A percentile compares a stretch with the other conserved stretches of the same genome.
Conservation (phyloP, 2,797 vertebrate genomes). For the Sebastiscus tertius region DNA sequence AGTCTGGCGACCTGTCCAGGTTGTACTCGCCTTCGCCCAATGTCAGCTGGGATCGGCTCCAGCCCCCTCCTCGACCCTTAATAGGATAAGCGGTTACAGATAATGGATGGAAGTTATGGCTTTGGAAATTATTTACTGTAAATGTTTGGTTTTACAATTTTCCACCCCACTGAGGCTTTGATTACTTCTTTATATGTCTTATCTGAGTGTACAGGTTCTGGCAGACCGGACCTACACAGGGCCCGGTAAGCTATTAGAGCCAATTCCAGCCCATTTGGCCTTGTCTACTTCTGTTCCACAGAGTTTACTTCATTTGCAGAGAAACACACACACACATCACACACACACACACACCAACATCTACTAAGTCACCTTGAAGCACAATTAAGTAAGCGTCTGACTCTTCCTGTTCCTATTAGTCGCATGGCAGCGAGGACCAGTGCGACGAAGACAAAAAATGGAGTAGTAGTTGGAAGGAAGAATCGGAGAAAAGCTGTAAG, state of each 20-base stretch:
- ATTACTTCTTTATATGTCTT: conserved; percentile 52
- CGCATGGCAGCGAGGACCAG: conserved; percentile 27
- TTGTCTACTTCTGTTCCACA: conserved; percentile 67
- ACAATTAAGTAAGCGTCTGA: conserved; percentile 73
- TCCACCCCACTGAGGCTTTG: conserved; percentile 18
- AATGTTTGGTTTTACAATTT: conserved; percentile 32
- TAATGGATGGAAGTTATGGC: neutral
- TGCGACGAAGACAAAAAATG: conserved; percentile 50
- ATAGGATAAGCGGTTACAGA: too few relatives aligned
- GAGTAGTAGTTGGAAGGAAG: conserved; percentile 32
- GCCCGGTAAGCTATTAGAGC: conserved; percentile 68
- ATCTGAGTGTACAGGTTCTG: conserved; percentile 56
- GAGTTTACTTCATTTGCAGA: conserved; percentile 74
- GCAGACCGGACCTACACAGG: conserved; percentile 54
- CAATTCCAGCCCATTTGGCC: conserved; percentile 76
- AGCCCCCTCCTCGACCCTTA: too few relatives aligned
- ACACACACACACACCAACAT: conserved; percentile 31
- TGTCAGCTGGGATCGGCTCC: too few relatives aligned
- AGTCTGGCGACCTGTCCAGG: too few relatives aligned
- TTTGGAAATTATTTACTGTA: neutral
- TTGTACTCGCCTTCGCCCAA: too few relatives aligned
- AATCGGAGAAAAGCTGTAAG: conserved; percentile 51
- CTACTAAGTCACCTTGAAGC: conserved; percentile 74
- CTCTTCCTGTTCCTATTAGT: conserved; percentile 70
- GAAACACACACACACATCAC: conserved; percentile 33